A percentile compares a stretch with the other conserved stretches of the same genome.
Conservation (phyloP, 2,797 vertebrate species). For the Vespertilio murinus region DNA sequence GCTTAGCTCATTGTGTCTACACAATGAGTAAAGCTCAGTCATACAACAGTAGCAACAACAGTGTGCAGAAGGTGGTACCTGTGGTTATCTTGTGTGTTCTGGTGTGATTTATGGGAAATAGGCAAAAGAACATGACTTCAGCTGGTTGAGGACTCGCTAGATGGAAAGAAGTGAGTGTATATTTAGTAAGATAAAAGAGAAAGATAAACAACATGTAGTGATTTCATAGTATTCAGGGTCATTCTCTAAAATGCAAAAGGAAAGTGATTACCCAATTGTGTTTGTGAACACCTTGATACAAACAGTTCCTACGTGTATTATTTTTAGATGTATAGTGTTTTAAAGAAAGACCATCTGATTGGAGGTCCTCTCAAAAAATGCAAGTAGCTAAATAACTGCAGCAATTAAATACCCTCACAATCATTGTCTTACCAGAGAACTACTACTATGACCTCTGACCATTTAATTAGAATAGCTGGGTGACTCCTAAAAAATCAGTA, state of each 20-base stretch:
- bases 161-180: not conserved
- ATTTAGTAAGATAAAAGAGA: not conserved
- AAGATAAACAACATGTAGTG: not conserved
- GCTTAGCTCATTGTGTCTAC: not conserved
- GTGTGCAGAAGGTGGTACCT: not conserved
- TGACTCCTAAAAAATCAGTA: conserved; percentile 74
- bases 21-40: not conserved
- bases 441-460: not conserved
- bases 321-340: conserved; percentile 1
- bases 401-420: not conserved
- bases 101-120: not conserved
- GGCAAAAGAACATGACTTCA: not conserved
- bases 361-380: not conserved
- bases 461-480: conserved; percentile 40
- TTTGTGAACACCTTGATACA: not conserved
- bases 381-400: not conserved
- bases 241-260: not conserved
- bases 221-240: not conserved
- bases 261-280: not conserved
- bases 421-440: not conserved
- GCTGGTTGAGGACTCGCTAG: not conserved
- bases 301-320: not conserved
- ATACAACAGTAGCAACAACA: not conserved
- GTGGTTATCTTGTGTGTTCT: not conserved
- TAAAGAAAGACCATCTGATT: not conserved